These are phyloP conservation scores for Oenanthe oenanthe DNA, from an alignment of 2,113 vertebrate genomes.

Conservation along the genomic window DNA sequence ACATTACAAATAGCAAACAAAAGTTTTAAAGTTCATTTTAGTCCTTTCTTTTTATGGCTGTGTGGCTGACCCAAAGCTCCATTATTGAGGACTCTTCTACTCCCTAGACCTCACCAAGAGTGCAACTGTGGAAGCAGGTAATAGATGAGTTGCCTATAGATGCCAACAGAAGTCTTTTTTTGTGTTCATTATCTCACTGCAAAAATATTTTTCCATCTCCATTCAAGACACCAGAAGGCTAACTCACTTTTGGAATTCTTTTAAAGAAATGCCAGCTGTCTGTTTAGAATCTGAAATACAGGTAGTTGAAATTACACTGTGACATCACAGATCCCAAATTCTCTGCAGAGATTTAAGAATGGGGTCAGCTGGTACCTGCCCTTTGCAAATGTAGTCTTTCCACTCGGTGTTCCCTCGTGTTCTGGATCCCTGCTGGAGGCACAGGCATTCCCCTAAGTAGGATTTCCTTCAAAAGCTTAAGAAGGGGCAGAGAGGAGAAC, in stretches of 20 bases:
- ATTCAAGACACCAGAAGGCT: neutral
- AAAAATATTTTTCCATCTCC: neutral
- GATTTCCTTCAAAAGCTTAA: conserved; percentile 11
- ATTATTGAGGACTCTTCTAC: neutral
- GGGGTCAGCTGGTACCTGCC: neutral
- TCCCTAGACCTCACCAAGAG: neutral
- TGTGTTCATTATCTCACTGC: neutral
- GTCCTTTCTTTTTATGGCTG: neutral
- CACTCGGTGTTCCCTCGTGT: accelerated
- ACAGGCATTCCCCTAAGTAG: neutral
- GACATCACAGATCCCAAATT: neutral
- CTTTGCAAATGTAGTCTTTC: neutral
- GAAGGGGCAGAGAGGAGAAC: neutral
- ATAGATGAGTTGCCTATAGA: neutral
- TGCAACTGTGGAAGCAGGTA: neutral
- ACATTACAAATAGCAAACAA: neutral
- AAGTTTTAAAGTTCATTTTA: neutral
- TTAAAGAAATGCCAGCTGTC: neutral
- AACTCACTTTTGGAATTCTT: neutral
- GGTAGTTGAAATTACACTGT: neutral
- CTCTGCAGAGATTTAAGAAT: neutral
- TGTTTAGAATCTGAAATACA: neutral
- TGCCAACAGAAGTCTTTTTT: neutral
- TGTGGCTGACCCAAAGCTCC: neutral
- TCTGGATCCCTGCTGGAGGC: conserved; percentile 5